Evolutionary conservation across 2,888 invertebrate species (phyloP), one percentile per base, ranked within the genome.

Genomic region (Amphipoea oculea): DNA sequence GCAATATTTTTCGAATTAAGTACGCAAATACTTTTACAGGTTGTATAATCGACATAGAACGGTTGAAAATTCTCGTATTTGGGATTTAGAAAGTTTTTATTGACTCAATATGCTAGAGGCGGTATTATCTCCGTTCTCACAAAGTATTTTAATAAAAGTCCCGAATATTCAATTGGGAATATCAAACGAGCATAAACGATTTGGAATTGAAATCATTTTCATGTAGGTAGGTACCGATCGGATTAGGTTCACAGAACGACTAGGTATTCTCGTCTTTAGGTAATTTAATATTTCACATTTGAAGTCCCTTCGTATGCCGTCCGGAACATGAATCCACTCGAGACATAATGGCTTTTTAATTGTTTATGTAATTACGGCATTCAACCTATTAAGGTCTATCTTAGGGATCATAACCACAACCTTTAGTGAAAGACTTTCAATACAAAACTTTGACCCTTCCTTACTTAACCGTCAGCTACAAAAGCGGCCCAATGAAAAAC

Each of bases 81-180:
- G 69, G 60, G 76, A 88, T 88, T 89, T 84, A 81, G 29, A 85
- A 89, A 88, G 81, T 84, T 86, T 88, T 80, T 84, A 87, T 89
- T 83, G 83, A 88, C 82, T 85, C 81, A 73, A 89, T 82, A 85
- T 81, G 81, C 73, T 77, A 73, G 80, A 79, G 65, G 60, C 71
- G 71, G 60, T 65, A 71, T 68, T 85, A 70, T 71, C 67, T 57
- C 62, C 71, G 23, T 67, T 81, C 80, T 73, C 63, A 80, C 79
- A 66, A 88, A 88, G 89, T 86, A 89, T 86, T 88, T 89, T 84
- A 88, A 88, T 88, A 88, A 86, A 89, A 81, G 79, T 70, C 67
- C 73, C 70, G 40, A 88, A 76, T 78, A 78, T 82, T 80, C 81
- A 60, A 69, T 79, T 88, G 67, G 23, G 60, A 69, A 80, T 83